These are phyloP conservation scores for Crenichthys baileyi DNA, from an alignment of 2,797 vertebrate species.

Conservation along the genomic window DNA sequence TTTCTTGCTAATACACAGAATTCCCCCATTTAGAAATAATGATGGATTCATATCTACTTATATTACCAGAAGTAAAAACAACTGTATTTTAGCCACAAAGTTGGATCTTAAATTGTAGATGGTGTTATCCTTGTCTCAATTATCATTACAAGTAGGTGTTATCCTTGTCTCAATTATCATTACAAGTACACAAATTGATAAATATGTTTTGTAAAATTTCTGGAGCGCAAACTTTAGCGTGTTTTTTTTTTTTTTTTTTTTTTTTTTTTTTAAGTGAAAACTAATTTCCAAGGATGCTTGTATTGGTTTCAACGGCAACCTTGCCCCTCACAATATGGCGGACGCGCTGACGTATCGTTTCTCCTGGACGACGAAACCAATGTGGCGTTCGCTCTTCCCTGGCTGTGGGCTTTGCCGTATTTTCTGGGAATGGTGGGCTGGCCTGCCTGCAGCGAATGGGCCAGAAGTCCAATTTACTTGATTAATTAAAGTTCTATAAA, in stretches of 20 bases:
- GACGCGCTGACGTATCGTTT: not conserved
- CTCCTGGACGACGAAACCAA: not conserved
- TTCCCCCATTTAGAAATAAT: too few species aligned
- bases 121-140: not conserved
- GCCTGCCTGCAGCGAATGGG: not conserved
- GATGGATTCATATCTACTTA: too few species aligned
- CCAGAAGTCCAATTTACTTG: not conserved
- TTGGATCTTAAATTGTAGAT: not conserved
- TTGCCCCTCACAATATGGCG: slow-evolving; percentile 4
- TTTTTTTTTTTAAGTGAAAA: too few species aligned
- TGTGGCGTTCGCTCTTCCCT: not conserved
- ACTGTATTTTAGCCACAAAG: not conserved
- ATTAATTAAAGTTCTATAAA: not conserved
- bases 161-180: not conserved
- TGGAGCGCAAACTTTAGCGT: not conserved
- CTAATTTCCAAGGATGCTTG: not conserved
- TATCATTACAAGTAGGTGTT: not conserved
- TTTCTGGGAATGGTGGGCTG: not conserved
- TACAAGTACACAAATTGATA: not conserved
- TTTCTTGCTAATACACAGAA: too few species aligned
- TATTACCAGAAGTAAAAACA: not conserved
- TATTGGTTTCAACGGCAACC: not conserved
- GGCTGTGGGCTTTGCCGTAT: not conserved
- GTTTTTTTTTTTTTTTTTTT: too few species aligned
- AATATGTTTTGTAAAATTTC: not conserved